Conservation (phyloP, 1,140 invertebrate species). For the Zaprionus vittiger region DNA sequence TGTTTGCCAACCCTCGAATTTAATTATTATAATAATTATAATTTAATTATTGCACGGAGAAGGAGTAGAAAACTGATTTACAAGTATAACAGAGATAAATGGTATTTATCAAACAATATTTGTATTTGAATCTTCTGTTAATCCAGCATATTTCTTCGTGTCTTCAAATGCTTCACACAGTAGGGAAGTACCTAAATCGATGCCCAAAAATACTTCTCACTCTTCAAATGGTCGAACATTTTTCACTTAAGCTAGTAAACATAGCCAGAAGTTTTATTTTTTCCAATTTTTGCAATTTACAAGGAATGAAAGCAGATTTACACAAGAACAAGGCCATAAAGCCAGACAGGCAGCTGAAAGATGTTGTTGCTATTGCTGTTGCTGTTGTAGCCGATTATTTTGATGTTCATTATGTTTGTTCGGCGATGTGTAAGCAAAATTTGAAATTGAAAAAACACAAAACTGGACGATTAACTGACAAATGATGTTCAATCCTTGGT, state of each 20-base stretch:
- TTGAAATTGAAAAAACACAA: slow-evolving; percentile 22
- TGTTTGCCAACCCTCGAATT: no score
- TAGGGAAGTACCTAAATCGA: neutral
- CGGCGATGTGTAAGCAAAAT: slow-evolving; percentile 22
- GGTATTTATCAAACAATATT: no score
- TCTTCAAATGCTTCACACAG: no score
- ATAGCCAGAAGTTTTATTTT: neutral
- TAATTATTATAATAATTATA: no score
- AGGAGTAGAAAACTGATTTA: no score
- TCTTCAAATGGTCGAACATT: neutral
- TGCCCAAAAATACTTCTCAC: neutral
- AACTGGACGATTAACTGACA: slow-evolving; percentile 29
- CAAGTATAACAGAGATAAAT: no score
- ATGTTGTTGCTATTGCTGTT: neutral
- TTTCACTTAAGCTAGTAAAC: neutral
- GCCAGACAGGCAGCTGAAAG: neutral
- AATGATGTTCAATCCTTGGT: slow-evolving; percentile 33
- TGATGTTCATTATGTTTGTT: slow-evolving; percentile 23
- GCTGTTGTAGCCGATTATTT: slow-evolving; percentile 7
- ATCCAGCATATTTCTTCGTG: no score
- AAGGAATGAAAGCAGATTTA: neutral
- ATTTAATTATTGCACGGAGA: no score
- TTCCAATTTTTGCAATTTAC: neutral
- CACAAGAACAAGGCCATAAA: neutral
- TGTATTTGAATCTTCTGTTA: no score